Evolutionary conservation across 2,888 invertebrate genomes (phyloP).

Genomic region (Germaria angustata): DNA sequence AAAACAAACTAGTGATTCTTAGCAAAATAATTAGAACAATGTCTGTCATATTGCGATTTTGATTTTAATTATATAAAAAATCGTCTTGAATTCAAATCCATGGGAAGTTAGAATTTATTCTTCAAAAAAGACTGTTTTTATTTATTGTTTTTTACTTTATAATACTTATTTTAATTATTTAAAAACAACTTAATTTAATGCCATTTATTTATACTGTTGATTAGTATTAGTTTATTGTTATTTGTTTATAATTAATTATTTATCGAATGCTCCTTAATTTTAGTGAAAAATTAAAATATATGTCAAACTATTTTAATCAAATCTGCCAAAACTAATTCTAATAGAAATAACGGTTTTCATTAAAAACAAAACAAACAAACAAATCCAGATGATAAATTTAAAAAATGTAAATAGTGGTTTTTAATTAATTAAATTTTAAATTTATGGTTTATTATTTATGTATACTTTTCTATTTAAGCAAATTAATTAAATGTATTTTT

Average conservation of each 20-base stretch:
- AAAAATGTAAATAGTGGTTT: neutral
- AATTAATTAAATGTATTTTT: constrained; percentile 2
- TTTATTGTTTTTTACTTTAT: constrained; percentile 19
- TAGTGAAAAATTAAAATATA: neutral
- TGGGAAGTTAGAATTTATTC: neutral
- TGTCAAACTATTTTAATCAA: neutral
- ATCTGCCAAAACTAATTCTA: neutral
- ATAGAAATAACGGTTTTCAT: neutral
- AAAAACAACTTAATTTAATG: neutral
- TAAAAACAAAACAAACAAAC: too few species aligned
- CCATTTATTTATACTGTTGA: constrained; percentile 28
- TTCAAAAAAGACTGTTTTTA: constrained; percentile 31
- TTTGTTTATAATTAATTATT: constrained; percentile 40
- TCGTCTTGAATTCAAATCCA: neutral
- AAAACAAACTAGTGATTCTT: neutral
- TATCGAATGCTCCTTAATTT: constrained; percentile 28
- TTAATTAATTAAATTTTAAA: neutral
- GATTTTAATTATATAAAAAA: neutral
- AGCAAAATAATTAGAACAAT: constrained; percentile 8
- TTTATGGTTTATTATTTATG: neutral
- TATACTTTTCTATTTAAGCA: neutral
- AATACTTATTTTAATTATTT: constrained; percentile 1
- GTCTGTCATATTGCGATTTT: neutral
- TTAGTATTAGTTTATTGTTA: constrained; percentile 49
- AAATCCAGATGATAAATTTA: neutral